Base-by-base conservation (phyloP, 2,113 vertebrate species). In the Microcebus ravelobensis region DNA sequence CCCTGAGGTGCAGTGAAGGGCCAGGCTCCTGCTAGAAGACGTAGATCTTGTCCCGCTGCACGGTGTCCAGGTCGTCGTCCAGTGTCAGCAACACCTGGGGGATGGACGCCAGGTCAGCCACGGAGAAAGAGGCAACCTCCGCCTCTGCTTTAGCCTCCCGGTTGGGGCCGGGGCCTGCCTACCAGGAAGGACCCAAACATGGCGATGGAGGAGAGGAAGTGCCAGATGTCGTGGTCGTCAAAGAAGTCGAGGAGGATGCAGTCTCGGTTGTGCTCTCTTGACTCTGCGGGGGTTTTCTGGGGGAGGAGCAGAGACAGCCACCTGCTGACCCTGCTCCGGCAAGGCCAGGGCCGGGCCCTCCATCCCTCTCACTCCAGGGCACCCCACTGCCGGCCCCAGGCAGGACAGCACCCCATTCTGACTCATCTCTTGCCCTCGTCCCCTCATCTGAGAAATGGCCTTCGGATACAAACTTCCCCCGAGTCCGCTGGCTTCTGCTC, bases 171-270 rank as follows among this genome's bases (percentile, higher is more conserved):
- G 8, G 27, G 3, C 68, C 13, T 10, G 85, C 98, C 42, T 98
- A 99, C 99, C 99, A 99, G 98, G 98, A 99, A 99, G 77, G 99
- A 99, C 84, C 99, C 99, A 31, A 99, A 99, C 99, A 99, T 99
- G 97, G 99, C 99, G 7, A 99, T 99, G 97, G 99, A 99, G 50
- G 99, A 99, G 70, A 99, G 98, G 97, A 99, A 99, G 98, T 99
- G 99, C 99, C 99, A 99, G 97, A 99, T 99, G 98, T 99, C 99
- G 0, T 99, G 99, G 98, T 99, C 99, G 0, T 99, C 99, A 0
- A 99, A 99, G 98, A 99, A 99, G 18, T 98, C 98, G 0, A 99
- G 99, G 97, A 99, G 98, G 98, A 99, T 99, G 92, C 99, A 99
- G 96, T 99, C 99, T 0, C 99, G 98, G 98, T 99, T 99, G 98